These are phyloP conservation scores for Sula dactylatra DNA, from an alignment of 2,113 vertebrate genomes.

Conservation along the genomic window DNA sequence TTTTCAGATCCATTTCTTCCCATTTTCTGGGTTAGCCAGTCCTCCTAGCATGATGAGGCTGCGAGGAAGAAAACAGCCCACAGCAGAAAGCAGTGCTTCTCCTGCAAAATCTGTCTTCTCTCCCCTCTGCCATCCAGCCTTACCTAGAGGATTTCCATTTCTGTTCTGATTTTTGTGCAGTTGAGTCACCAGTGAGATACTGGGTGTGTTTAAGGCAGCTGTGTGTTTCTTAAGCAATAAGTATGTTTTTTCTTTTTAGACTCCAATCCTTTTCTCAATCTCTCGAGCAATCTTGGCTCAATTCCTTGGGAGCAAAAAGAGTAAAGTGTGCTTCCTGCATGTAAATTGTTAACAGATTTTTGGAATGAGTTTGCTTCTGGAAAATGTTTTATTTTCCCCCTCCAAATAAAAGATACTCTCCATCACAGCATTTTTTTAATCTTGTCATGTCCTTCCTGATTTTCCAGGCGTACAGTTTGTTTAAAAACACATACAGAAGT, in stretches of 20 bases:
- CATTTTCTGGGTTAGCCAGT: not conserved
- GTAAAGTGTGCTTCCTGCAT: constrained; percentile 37
- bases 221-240: not conserved
- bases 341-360: constrained; percentile 65
- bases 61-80: not conserved
- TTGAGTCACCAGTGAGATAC: not conserved
- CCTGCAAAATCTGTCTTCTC: not conserved
- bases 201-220: not conserved
- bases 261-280: not conserved
- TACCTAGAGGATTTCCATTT: not conserved
- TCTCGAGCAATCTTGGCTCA: constrained; percentile 11
- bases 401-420: not conserved
- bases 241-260: not conserved
- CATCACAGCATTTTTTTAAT: not conserved
- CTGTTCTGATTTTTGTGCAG: constrained; percentile 2
- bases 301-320: not conserved
- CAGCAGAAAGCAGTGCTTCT: not conserved
- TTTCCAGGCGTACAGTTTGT: not conserved
- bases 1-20: not conserved
- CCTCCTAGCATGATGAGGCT: not conserved
- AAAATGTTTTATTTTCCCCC: not conserved
- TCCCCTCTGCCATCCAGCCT: not conserved
- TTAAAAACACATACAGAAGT: not conserved
- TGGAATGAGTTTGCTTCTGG: constrained; percentile 30
- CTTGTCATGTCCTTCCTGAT: not conserved